Evolutionary conservation across 2,888 invertebrate genomes (phyloP), one percentile per base, ranked within the genome.

Genomic region (Hylaea fasciaria): DNA sequence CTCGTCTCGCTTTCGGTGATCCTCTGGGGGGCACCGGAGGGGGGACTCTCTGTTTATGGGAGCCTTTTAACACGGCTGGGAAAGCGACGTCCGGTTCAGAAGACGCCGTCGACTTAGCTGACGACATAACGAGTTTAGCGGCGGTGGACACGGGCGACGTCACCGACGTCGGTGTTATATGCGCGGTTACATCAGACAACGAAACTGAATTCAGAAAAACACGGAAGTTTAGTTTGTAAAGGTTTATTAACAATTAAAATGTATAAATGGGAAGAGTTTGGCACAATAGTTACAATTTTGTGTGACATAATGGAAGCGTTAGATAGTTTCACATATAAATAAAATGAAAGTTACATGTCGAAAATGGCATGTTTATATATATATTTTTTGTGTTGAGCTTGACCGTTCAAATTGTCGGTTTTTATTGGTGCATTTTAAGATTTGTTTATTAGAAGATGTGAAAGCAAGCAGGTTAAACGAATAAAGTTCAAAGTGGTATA

Each of bases 1-100:
- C 93, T 39, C 94, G 89, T 85, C 94, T 94, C 60, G 92, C 87
- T 83, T 95, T 95, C 44, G 95, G 96, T 28, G 96, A 96, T 58
- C 96, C 96, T 75, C 97, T 93, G 3, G 97, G 97, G 55, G 97
- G 97, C 52, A 97, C 97, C 17, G 97, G 97, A 55, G 97, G 97
- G 43, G 97, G 97, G 41, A 97, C 95, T 86, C 96, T 95, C 73
- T 95, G 94, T 86, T 96, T 96, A 71, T 93, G 93, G 43, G 94
- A 93, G 76, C 95, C 95, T 86, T 96, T 96, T 78, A 96, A 91
- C 51, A 96, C 95, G 50, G 96, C 96, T 50, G 96, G 96, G 84
- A 96, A 96, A 55, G 94, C 94, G 65, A 94, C 85, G 53, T 93
- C 91, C 2, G 94, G 93, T 54, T 94, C 94, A 35, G 93, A 85